Base-by-base conservation (phyloP, 1,140 invertebrate species). In the Venustaconcha ellipsiformis region DNA sequence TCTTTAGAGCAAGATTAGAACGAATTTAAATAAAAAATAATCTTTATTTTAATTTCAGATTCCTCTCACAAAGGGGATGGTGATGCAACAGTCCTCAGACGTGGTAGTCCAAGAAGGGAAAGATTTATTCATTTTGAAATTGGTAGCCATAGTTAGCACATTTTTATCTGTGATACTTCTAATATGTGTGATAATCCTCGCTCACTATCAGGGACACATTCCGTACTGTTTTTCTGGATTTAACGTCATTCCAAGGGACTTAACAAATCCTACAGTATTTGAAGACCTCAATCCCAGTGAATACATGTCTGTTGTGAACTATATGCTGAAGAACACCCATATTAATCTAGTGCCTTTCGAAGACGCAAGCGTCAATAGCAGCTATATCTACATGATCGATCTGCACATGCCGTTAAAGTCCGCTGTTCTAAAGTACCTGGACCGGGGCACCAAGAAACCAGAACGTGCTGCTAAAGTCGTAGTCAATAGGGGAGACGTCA, bases 361-460 rank as follows among this genome's bases (percentile, higher is more conserved):
- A n/a, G 55, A 80, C 11, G 85, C 85, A 1, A 74, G 64, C 0
- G 65, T 84, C 8, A 84, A 85, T 67, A 83, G 75, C 60, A 87
- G 82, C 59, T 87, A 87, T 63, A 87, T 88, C 18, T 88, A 78
- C 68, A 80, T 86, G 80, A 88, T 88, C 4, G 85, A 87, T 66
- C 73, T 87, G 14, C 79, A 83, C 56, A 76, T 87, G 63, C 86
- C 87, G 12, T 72, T 86, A 18, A 88, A 89, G 70, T 74, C 81
- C 14, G 82, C 83, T 11, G 86, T 87, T 8, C 64, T 88, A 15
- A 67, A 81, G 14, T 84, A 83, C 70, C 68, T 86, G 23, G 81
- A 87, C 65, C 65, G 76, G 13, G 83, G 81, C 14, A 69, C 72
- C 23, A 70, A 76, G 14, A 80, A 82, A 58, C 82, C 86, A 5